phyloP scores from a whole-genome alignment of 2,113 vertebrate species.

The Tichodroma muraria region DNA sequence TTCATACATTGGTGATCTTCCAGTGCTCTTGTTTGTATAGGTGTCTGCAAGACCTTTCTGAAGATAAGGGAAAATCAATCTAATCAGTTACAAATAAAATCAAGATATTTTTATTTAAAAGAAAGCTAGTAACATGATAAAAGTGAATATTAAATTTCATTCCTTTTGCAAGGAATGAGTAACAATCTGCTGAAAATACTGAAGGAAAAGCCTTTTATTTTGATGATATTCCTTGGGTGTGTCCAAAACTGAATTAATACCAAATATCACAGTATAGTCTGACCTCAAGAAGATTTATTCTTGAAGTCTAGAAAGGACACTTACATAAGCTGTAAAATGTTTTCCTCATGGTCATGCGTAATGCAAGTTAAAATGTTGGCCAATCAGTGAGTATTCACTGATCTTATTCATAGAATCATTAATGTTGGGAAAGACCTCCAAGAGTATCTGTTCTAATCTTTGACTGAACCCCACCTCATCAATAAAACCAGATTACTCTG shows the following conservation, averaged over 20 bases:
- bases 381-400: not conserved
- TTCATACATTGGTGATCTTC: not conserved
- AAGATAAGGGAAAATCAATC: not conserved
- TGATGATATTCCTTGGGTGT: not conserved
- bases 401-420: not conserved
- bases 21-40: not conserved
- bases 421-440: not conserved
- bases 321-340: not conserved
- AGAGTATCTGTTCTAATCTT: not conserved
- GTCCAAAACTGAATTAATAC: not conserved
- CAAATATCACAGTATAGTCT: not conserved
- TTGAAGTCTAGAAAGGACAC: not conserved
- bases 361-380: not conserved
- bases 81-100: not conserved
- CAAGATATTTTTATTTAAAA: not conserved
- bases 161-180: not conserved
- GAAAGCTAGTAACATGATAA: not conserved
- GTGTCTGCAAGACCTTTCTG: not conserved
- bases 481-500: not conserved
- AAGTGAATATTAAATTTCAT: not conserved
- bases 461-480: not conserved
- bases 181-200: not conserved
- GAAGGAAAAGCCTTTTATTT: not conserved
- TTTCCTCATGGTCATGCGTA: not conserved
- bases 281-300: not conserved